Conservation (phyloP, 2,888 invertebrate species). For the Watsonalla cultraria region DNA sequence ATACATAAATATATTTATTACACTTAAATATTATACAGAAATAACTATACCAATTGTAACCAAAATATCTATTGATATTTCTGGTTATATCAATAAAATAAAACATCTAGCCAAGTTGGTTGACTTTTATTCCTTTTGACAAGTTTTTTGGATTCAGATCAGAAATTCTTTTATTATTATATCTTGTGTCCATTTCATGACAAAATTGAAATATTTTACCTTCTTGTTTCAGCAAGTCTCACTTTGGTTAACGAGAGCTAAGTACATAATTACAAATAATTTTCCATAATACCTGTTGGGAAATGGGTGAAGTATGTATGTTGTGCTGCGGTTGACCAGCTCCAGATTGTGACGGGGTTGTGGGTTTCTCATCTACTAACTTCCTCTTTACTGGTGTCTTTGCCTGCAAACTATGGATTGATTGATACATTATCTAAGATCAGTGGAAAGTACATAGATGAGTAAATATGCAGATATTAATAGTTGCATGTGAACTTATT, state of each 20-base stretch:
- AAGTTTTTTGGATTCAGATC: no score
- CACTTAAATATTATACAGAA: no score
- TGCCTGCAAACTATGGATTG: conserved; percentile 39
- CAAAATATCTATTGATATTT: no score
- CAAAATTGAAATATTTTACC: neutral
- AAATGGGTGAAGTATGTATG: conserved; percentile 46
- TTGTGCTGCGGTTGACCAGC: conserved; percentile 42
- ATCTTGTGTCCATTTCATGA: neutral
- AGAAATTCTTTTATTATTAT: neutral
- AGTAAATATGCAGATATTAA: neutral
- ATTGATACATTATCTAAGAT: neutral
- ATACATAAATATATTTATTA: no score
- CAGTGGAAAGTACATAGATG: no score
- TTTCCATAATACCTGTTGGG: conserved; percentile 48
- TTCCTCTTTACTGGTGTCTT: conserved; percentile 67
- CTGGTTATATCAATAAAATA: no score
- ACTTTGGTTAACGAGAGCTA: no score
- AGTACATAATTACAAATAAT: no score
- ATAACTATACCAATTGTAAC: no score
- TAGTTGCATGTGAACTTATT: conserved; percentile 1
- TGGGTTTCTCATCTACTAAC: conserved; percentile 46
- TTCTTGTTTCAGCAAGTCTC: no score
- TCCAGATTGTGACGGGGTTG: conserved; percentile 27
- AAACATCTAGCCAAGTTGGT: no score
- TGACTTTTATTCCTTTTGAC: neutral